Conservation (phyloP, 35 echinoderm and acorn worm genomes). For the Amphiura filiformis region DNA sequence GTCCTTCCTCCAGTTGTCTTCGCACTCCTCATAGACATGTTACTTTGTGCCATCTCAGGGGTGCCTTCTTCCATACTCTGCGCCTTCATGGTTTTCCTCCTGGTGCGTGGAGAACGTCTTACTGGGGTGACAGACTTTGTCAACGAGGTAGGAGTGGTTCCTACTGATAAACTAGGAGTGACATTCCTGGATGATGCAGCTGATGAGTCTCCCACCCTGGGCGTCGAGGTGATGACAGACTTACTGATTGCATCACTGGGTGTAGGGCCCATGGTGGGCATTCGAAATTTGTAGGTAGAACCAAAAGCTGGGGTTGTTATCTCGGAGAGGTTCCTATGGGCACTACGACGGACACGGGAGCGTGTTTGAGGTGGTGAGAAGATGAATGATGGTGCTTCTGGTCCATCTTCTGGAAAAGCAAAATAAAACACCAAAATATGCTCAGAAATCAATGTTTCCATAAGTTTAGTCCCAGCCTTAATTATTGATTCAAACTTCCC, state of each 20-base stretch:
- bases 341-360: slow-evolving; percentile 46
- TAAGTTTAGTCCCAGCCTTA: background rate
- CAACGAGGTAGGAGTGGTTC: slow-evolving; percentile 3
- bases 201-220: background rate
- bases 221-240: background rate
- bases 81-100: background rate
- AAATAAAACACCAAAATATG: too few species aligned
- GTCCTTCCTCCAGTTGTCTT: background rate
- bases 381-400: slow-evolving; percentile 61
- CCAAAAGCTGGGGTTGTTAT: slow-evolving; percentile 22
- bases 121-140: background rate
- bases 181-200: background rate
- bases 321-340: slow-evolving; percentile 28
- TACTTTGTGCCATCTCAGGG: background rate
- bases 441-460: background rate
- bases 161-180: background rate
- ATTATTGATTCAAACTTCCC: background rate
- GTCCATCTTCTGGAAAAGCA: background rate
- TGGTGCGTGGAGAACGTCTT: slow-evolving; percentile 1
- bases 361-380: slow-evolving; percentile 81
- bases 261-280: slow-evolving; percentile 23
- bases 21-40: background rate
- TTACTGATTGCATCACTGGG: background rate
- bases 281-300: background rate
- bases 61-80: too few species aligned